Evolutionary conservation across 2,113 vertebrate species (phyloP).

Genomic region (Thermophis baileyi): DNA sequence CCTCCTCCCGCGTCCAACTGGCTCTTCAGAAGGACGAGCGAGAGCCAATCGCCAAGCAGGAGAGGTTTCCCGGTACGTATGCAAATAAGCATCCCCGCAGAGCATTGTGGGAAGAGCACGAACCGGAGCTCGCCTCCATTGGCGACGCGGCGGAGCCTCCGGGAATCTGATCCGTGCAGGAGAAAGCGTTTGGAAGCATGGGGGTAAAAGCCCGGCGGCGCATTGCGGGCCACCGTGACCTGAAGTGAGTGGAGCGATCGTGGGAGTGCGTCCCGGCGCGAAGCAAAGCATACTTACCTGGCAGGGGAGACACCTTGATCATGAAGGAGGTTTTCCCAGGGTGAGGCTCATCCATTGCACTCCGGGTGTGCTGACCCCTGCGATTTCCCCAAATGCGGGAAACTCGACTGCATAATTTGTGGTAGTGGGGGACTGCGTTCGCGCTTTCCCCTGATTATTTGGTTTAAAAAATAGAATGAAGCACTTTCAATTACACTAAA

Average conservation of each 20-base stretch:
- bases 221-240: neutral
- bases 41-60: neutral
- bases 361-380: neutral
- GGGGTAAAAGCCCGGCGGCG: too few species aligned
- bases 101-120: neutral
- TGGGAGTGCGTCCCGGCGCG: neutral
- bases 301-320: neutral
- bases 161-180: neutral
- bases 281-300: neutral
- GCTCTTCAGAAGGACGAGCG: neutral
- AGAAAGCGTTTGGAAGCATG: fast-evolving
- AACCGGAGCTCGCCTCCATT: neutral
- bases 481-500: too few species aligned
- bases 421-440: neutral
- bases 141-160: neutral
- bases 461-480: too few species aligned
- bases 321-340: neutral
- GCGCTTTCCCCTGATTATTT: neutral
- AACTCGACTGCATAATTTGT: neutral
- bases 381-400: neutral
- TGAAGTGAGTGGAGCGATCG: neutral
- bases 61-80: neutral
- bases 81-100: neutral
- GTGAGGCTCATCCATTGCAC: neutral
- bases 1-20: neutral